A percentile compares a stretch with the other conserved stretches of the same genome.
These are phyloP conservation scores for Cepaea nemoralis DNA, from an alignment of 1,140 invertebrate species.

Conservation along the genomic window DNA sequence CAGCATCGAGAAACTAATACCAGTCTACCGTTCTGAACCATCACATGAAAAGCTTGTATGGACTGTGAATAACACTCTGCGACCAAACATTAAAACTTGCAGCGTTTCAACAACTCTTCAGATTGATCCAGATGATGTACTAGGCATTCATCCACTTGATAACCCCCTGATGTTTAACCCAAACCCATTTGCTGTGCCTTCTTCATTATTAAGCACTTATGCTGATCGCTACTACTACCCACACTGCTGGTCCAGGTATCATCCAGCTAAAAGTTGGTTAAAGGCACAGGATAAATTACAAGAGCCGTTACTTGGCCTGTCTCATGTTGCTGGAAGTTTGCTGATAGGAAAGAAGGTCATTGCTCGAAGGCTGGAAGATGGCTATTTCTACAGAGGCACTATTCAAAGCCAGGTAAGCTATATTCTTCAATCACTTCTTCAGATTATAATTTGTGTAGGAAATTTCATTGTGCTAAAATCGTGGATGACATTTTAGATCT, in stretches of 20 bases:
- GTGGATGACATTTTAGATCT: too few relatives aligned
- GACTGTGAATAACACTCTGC: conserved; percentile 61
- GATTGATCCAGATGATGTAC: conserved; percentile 59
- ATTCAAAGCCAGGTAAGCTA: conserved; percentile 69
- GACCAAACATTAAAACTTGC: conserved; percentile 64
- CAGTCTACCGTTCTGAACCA: conserved; percentile 64
- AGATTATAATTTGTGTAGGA: too few relatives aligned
- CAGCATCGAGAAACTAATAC: conserved; percentile 67
- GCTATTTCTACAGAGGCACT: conserved; percentile 68
- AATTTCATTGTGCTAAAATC: too few relatives aligned
- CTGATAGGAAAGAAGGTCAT: conserved; percentile 68
- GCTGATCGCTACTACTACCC: conserved; percentile 45
- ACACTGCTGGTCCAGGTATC: conserved; percentile 65
- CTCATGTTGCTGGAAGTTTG: conserved; percentile 67
- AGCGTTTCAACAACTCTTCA: conserved; percentile 64
- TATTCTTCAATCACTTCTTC: not conserved
- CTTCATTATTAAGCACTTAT: not conserved
- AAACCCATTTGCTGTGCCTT: not conserved
- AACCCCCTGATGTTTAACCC: conserved; percentile 12
- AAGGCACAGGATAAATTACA: conserved; percentile 59
- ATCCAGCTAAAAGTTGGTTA: conserved; percentile 64
- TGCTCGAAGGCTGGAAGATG: conserved; percentile 67
- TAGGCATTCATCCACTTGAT: conserved; percentile 37
- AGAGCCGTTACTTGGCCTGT: conserved; percentile 48
- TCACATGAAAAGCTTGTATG: conserved; percentile 61